Evolutionary conservation across 2,113 vertebrate species (phyloP), one percentile per base, ranked within the genome.

Genomic region (Centropus unirufus): DNA sequence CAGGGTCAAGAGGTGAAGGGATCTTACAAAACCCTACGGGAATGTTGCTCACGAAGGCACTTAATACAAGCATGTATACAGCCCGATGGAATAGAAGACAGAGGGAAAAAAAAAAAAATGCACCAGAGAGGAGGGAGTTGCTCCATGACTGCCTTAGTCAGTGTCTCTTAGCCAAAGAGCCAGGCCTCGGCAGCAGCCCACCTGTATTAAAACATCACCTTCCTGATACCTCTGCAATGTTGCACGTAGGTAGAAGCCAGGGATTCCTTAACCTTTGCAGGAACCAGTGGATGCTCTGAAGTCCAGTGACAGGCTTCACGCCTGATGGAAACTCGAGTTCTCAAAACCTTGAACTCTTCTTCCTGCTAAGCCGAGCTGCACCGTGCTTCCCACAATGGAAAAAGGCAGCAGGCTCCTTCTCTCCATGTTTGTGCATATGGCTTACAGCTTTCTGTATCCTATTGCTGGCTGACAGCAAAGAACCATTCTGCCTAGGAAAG

Each of bases 11-110:
- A 69, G 8, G 12, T 8, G 7, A 90, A 87, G 16, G 55, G 16
- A 80, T 74, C 51, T 88, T 80, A 91, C 39, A 84, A 82, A 86
- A 46, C 66, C 81, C 74, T 84, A 86, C 32, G 72, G 61, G 63
- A 93, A 89, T 0, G 10, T n/a, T 84, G 80, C 83, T 95, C 90
- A 96, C 89, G 88, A 95, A 97, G 96, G 96, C 95, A 97, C 96
- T 97, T 97, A 86, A 83, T 49, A 86, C 39, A 96, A 96, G 95
- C 90, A 86, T 9, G 29, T 81, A 73, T 64, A 90, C 44, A 90
- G 88, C 89, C 77, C 4, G 29, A 87, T 90, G 57, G 58, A 70
- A 84, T 9, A 27, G 14, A 39, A 85, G 29, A 75, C 4, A n/a
- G 9, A 39, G 61, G 73, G 9, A 34, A 57, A 68, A 40, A 46